These are phyloP conservation scores for Bombus affinis DNA, from an alignment of 1,140 invertebrate genomes.

Conservation along the genomic window DNA sequence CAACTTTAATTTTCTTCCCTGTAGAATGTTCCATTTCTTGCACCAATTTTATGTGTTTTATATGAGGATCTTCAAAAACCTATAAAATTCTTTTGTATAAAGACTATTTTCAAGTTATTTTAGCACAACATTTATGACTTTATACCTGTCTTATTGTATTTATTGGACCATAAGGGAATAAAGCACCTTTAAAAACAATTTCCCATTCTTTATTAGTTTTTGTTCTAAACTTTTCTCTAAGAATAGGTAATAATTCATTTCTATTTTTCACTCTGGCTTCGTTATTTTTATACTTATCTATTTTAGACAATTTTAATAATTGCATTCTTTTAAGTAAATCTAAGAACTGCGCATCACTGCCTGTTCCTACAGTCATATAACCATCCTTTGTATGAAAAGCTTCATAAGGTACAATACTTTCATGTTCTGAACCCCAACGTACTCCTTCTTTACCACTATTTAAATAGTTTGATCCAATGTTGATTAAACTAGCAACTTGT, in stretches of 20 bases:
- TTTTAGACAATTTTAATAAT: conserved; percentile 84
- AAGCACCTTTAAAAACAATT: conserved; percentile 86
- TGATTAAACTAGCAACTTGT: conserved; percentile 94
- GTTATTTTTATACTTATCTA: conserved; percentile 89
- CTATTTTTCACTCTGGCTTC: conserved; percentile 90
- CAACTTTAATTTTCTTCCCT: conserved; percentile 89
- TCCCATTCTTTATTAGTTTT: conserved; percentile 92
- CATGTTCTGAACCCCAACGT: conserved; percentile 95
- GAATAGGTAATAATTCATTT: conserved; percentile 85
- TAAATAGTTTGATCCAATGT: conserved; percentile 95
- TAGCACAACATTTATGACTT: conserved; percentile 23
- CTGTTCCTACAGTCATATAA: conserved; percentile 92
- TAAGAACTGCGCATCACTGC: conserved; percentile 90
- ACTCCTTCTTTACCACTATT: conserved; percentile 91
- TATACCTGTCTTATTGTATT: conserved; percentile 90
- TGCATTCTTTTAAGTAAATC: conserved; percentile 87
- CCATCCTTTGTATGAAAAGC: conserved; percentile 92
- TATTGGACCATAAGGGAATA: conserved; percentile 95
- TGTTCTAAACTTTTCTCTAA: conserved; percentile 85
- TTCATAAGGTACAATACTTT: conserved; percentile 97
- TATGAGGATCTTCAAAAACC: conserved; percentile 94
- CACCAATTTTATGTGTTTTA: conserved; percentile 89
- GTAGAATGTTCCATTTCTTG: conserved; percentile 89
- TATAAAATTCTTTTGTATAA: conserved; percentile 64
- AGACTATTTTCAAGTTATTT: not conserved